phyloP scores from a whole-genome alignment of 2,888 invertebrate species.

The Theretra japonica region DNA sequence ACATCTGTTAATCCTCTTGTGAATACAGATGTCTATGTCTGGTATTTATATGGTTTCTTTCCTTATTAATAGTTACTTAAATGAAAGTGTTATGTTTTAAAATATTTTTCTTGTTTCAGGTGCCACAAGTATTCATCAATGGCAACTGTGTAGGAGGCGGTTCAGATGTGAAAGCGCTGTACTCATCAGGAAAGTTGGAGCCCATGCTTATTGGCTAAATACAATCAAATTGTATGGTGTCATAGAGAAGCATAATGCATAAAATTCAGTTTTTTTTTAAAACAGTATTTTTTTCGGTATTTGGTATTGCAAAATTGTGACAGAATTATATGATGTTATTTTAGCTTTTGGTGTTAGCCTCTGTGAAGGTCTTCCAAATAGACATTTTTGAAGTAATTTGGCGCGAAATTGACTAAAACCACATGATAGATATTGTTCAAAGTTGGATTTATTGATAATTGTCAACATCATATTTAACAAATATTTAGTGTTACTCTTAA shows the following conservation, averaged over 20 bases:
- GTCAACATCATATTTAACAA: too few species aligned
- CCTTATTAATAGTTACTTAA: too few species aligned
- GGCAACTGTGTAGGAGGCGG: conserved; percentile 97
- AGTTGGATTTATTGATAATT: too few species aligned
- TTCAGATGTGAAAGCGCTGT: conserved; percentile 91
- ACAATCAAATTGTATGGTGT: neutral
- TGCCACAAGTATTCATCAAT: conserved; percentile 97
- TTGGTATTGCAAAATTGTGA: neutral
- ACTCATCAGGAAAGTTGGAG: conserved; percentile 88
- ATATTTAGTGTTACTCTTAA: too few species aligned
- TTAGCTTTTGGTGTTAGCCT: neutral
- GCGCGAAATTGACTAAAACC: too few species aligned
- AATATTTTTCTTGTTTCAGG: conserved; percentile 77
- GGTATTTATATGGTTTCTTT: too few species aligned
- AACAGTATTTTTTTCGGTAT: neutral
- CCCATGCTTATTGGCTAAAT: conserved; percentile 79
- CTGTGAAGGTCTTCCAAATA: too few species aligned
- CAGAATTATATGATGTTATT: neutral
- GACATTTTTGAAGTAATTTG: too few species aligned
- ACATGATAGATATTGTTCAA: too few species aligned
- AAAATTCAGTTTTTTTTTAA: neutral
- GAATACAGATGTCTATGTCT: too few species aligned
- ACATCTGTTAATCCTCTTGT: too few species aligned
- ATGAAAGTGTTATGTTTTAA: neutral
- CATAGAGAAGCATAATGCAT: neutral